Evolutionary conservation across 2,888 invertebrate genomes (phyloP).

Genomic region (Quadroppia sp.): DNA sequence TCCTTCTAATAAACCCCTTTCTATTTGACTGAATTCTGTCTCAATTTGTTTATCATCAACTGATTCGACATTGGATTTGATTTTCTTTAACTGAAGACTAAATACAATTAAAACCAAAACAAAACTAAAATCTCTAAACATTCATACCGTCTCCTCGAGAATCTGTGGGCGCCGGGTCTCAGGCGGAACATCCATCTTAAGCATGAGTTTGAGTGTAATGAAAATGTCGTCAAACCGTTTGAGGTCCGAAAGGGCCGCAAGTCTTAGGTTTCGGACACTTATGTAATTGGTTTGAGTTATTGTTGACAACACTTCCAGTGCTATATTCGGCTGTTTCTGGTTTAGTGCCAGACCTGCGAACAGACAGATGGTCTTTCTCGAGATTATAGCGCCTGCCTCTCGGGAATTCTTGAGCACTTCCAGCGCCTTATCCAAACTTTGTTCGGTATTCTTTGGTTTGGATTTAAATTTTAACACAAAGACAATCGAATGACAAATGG

Average conservation of each 20-base stretch:
- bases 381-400: conserved; percentile 59
- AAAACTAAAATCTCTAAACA: background rate
- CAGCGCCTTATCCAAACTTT: conserved; percentile 63
- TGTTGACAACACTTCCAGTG: conserved; percentile 62
- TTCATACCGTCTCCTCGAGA: conserved; percentile 2
- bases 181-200: conserved; percentile 53
- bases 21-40: background rate
- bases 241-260: conserved; percentile 61
- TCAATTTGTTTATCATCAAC: background rate
- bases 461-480: conserved; percentile 48
- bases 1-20: background rate
- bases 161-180: background rate
- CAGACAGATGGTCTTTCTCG: conserved; percentile 63
- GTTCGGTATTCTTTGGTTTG: conserved; percentile 63
- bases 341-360: conserved; percentile 65
- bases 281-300: conserved; percentile 62
- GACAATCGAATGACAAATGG: conserved; percentile 37
- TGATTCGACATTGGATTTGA: background rate
- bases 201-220: conserved; percentile 59
- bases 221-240: conserved; percentile 64
- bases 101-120: background rate
- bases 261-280: conserved; percentile 65
- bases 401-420: conserved; percentile 57
- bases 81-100: background rate
- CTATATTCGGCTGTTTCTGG: conserved; percentile 64